Evolutionary conservation across 2,888 invertebrate genomes (phyloP), one percentile per base, ranked within the genome.

Genomic region (Tenthredo livida): DNA sequence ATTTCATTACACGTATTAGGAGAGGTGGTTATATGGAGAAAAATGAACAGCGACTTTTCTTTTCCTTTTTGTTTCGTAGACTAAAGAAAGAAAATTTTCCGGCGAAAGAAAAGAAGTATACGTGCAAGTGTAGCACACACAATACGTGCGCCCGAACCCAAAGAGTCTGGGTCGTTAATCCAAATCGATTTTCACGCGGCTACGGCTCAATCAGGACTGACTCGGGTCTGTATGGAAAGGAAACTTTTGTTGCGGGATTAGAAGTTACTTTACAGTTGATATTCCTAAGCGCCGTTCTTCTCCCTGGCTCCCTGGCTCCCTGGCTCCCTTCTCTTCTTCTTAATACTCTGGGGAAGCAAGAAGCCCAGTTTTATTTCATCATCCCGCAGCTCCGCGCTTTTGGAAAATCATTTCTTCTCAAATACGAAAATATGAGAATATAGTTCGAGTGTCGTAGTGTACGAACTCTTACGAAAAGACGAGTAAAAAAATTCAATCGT

Each of bases 211-310:
- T 83, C 83, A 50, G 47, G 70, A 65, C 54, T 83, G 83, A 83
- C 83, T 83, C n/a, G 29, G 29, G 25, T 25, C 83, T 61, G 29
- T 65, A 70, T 47, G 43, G 67, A 67, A 67, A 33, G 83, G 67
- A 83, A 83, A 83, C 83, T 83, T 83, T 83, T 70, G 83, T 83
- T 70, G 83, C 47, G 67, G 83, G 83, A 83, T 83, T 83, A 83
- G 83, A 83, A 83, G 67, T 83, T 83, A 83, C 83, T 83, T 83
- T 65, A 83, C 67, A 83, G 83, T 83, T 83, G 65, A 83, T 83
- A 83, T 83, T 67, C 83, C 61, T 58, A 80, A 80, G 58, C 58
- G 58, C 40, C 61, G 37, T 40, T 40, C 40, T 15, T 9, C 17
- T 50, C 61, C 21, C 61, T 40, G 12, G 12, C 12, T 2, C n/a